Percentiles rank a stretch among this genome's conserved stretches.
Conservation (phyloP, 2,888 invertebrate species). For the Limnephilus marmoratus region DNA sequence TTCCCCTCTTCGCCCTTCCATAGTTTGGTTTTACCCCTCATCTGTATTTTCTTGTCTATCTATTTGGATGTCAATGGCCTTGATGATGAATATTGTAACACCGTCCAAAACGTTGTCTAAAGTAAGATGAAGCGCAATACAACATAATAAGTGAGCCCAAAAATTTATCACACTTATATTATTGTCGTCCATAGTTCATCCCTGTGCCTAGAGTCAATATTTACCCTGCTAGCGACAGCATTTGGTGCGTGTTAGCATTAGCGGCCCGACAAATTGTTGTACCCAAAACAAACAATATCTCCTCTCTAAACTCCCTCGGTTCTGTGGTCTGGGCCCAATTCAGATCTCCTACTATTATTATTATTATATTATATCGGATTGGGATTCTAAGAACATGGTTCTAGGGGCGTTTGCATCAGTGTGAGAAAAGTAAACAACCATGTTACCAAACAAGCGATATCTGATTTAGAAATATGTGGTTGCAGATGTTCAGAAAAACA, state of each 20-base stretch:
- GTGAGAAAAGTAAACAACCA: not conserved
- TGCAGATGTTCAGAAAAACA: not conserved
- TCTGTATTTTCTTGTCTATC: no score
- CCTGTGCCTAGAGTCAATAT: not conserved
- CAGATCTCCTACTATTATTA: not conserved
- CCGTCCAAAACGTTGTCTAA: no score
- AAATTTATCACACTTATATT: no score
- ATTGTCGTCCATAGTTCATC: not conserved
- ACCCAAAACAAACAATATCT: not conserved
- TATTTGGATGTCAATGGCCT: no score
- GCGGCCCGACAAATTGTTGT: not conserved
- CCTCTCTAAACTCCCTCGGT: not conserved
- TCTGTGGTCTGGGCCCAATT: not conserved
- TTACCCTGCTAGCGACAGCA: not conserved
- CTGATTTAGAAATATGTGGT: not conserved
- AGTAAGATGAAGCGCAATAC: no score
- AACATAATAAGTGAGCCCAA: no score
- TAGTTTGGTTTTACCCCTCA: no score
- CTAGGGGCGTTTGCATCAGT: not conserved
- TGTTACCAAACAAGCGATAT: not conserved
- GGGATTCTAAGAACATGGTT: not conserved
- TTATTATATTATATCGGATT: not conserved
- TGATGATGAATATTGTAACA: no score
- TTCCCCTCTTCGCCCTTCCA: no score
- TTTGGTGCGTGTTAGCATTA: slow-evolving; percentile 2